Conservation (phyloP, 2,113 vertebrate species). For the Eleginops maclovinus region DNA sequence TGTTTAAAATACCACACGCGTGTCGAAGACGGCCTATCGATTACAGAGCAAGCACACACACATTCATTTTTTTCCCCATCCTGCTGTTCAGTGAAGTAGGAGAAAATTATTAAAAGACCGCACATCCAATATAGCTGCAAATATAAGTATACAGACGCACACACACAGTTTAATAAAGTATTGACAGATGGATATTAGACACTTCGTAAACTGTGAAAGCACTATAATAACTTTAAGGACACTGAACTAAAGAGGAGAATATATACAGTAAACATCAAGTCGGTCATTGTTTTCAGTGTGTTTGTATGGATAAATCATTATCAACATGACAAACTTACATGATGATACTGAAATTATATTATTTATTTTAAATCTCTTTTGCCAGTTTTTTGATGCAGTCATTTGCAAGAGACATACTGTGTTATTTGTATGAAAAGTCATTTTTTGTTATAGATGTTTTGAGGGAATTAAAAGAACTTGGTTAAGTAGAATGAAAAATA, state of each 20-base stretch:
- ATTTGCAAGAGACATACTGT: background rate
- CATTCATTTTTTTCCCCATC: background rate
- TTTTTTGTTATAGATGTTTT: no score
- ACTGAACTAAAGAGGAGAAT: background rate
- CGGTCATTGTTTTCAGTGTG: no score
- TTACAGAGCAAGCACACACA: conserved; percentile 24
- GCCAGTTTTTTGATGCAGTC: no score
- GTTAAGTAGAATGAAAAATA: no score
- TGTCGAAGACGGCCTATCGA: conserved; percentile 44
- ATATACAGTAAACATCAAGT: background rate
- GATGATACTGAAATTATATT: no score
- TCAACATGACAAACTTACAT: no score
- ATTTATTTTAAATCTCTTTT: no score
- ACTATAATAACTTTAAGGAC: background rate
- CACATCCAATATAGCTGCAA: conserved; percentile 5
- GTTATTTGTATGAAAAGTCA: background rate
- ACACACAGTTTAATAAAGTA: conserved; percentile 51
- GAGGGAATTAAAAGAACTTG: no score
- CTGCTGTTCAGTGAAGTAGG: conserved; percentile 13
- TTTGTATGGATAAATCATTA: no score
- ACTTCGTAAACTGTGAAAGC: conserved; percentile 2
- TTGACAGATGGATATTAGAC: conserved; percentile 38
- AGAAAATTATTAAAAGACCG: conserved; percentile 20
- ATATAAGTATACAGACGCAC: background rate
- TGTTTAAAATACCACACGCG: conserved; percentile 40